Evolutionary conservation across 1,140 invertebrate species (phyloP).

Genomic region (Bradynema listronoti): DNA sequence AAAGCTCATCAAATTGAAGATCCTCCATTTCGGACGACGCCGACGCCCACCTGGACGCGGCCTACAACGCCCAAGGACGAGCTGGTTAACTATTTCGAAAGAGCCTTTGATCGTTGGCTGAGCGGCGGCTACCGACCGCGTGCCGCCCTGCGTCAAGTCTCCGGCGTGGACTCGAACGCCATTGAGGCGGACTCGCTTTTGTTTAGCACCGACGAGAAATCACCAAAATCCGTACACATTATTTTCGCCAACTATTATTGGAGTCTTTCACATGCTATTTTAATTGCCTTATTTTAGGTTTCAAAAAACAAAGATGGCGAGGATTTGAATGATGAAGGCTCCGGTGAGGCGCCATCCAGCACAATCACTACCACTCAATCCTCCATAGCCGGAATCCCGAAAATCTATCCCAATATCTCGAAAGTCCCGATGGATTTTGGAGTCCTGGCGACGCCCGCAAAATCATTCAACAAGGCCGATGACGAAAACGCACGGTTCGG

Average conservation of each 20-base stretch:
- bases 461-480: not conserved
- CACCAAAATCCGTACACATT: no score
- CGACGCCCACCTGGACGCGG: conserved; percentile 7
- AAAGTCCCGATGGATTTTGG: conserved; percentile 27
- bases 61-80: conserved; percentile 23
- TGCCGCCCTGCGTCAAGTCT: not conserved
- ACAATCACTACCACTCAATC: conserved; percentile 9
- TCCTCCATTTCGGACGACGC: conserved; percentile 4
- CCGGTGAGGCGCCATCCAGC: not conserved
- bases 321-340: not conserved
- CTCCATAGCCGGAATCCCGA: conserved; percentile 27
- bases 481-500: no score
- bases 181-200: not conserved
- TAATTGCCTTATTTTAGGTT: no score
- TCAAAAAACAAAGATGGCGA: no score
- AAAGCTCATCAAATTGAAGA: not conserved
- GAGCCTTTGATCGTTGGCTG: conserved; percentile 19
- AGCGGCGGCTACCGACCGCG: conserved; percentile 9
- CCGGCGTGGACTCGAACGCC: not conserved
- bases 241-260: no score
- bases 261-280: no score
- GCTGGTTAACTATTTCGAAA: conserved; percentile 20
- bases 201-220: no score
- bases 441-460: not conserved
- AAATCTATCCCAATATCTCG: conserved; percentile 22